phyloP scores from a whole-genome alignment of 1,140 invertebrate genomes.

The Diuraphis noxia region DNA sequence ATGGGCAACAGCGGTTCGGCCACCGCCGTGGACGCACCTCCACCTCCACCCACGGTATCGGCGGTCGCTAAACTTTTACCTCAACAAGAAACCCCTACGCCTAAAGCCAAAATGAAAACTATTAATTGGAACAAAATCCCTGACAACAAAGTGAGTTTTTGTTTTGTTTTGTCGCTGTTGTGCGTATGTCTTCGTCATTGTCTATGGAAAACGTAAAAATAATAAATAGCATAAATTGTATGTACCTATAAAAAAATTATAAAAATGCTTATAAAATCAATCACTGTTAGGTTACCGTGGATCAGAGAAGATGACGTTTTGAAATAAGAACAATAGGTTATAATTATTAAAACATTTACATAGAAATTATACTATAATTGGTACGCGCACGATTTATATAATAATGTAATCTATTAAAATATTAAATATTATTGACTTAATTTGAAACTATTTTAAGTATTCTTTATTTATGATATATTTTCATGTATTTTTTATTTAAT shows the following conservation, averaged over 20 bases:
- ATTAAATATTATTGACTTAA: not conserved
- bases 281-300: not conserved
- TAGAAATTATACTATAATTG: not conserved
- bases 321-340: not conserved
- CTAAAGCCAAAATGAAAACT: constrained; percentile 92
- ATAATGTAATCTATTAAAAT: not conserved
- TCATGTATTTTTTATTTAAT: not conserved
- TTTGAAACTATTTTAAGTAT: not conserved
- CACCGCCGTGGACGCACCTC: constrained; percentile 15
- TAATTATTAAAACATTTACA: not conserved
- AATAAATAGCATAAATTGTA: not conserved
- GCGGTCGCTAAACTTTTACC: constrained; percentile 66
- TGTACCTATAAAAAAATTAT: not conserved
- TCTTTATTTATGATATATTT: not conserved
- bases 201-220: not conserved
- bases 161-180: not conserved
- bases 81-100: constrained; percentile 83
- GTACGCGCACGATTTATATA: not conserved
- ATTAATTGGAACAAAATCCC: constrained; percentile 94
- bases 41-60: constrained; percentile 57
- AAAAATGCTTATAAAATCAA: not conserved
- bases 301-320: not conserved
- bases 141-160: constrained; percentile 72
- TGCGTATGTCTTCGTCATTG: not conserved
- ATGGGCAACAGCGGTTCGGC: constrained; percentile 27